Evolutionary conservation across 1,140 invertebrate genomes (phyloP), one percentile per base, ranked within the genome.

Genomic region (Euglossa dilemma): DNA sequence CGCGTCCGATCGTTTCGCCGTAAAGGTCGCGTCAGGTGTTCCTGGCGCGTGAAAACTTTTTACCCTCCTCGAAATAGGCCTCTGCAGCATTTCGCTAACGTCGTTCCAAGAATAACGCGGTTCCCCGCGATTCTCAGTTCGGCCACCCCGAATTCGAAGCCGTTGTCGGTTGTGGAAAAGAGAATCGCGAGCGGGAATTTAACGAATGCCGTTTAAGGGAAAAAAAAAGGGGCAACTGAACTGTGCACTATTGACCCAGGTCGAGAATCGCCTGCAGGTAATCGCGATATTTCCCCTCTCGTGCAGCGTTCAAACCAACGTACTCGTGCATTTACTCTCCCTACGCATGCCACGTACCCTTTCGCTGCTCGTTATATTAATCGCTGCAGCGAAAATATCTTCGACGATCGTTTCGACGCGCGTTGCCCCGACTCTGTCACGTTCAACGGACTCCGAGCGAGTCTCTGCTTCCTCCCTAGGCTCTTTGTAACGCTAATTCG

Each of bases 191-290:
- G 6, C 47, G 36, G 43, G 45, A 79, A 67, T 69, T 73, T 74
- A 50, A 85, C 12, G 82, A 75, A 69, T 20, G 43, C 23, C 25
- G 63, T 75, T 82, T 67, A 59, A 81, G 36, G 52, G 4, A 66
- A 52, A 67, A 70, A 80, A 75, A 81, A 67, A 73, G 71, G 64
- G 80, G 84, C 75, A 67, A 72, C 57, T 80, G 72, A 85, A 83
- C 84, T 8, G 61, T 56, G 59, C 82, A 85, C 77, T 86, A 88
- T 88, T 87, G 89, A 91, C 87, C 89, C 82, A 77, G 86, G 80
- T 90, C 84, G 85, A 75, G 78, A 47, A 82, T 90, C 81, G 90
- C 89, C 85, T 90, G 89, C 89, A 84, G 86, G 77, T 90, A 88
- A 91, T 90, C 84, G 82, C 83, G 78, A 85, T 64, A 80, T 36